These are phyloP conservation scores for Trissolcus japonicus DNA, from an alignment of 2,888 invertebrate genomes.

Conservation along the genomic window DNA sequence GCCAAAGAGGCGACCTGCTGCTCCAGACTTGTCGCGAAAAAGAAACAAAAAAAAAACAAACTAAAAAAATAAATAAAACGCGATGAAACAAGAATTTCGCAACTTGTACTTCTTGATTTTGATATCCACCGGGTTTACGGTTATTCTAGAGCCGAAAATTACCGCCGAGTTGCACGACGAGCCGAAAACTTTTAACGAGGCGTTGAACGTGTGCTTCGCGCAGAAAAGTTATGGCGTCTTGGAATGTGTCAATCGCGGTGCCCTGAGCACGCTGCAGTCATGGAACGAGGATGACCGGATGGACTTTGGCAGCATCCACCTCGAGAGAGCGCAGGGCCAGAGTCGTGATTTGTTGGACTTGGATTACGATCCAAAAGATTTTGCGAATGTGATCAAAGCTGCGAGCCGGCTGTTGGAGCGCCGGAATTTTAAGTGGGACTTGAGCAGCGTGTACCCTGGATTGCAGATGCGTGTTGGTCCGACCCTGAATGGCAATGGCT, in stretches of 20 bases:
- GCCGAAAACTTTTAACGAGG: slow-evolving; percentile 63
- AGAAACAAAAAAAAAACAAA: no score
- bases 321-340: slow-evolving; percentile 81
- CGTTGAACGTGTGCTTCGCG: slow-evolving; percentile 66
- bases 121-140: slow-evolving; percentile 65
- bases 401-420: slow-evolving; percentile 79
- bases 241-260: slow-evolving; percentile 84
- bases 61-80: no score
- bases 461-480: slow-evolving; percentile 86
- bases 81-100: slow-evolving; percentile 64
- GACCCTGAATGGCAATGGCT: slow-evolving; percentile 82
- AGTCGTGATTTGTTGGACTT: slow-evolving; percentile 82
- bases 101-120: slow-evolving; percentile 61
- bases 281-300: slow-evolving; percentile 73
- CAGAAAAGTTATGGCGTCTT: slow-evolving; percentile 63
- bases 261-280: slow-evolving; percentile 81
- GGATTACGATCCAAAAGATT: slow-evolving; percentile 86
- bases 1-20: slow-evolving; percentile 21
- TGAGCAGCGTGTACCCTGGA: slow-evolving; percentile 85
- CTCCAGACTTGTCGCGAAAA: not conserved
- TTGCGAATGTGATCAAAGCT: slow-evolving; percentile 78
- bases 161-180: slow-evolving; percentile 57
- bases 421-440: slow-evolving; percentile 85
- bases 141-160: slow-evolving; percentile 67
- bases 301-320: slow-evolving; percentile 81